A percentile compares a stretch with the other conserved stretches of the same genome.
These are phyloP conservation scores for Cepaea nemoralis DNA, from an alignment of 1,140 invertebrate genomes.

Conservation along the genomic window DNA sequence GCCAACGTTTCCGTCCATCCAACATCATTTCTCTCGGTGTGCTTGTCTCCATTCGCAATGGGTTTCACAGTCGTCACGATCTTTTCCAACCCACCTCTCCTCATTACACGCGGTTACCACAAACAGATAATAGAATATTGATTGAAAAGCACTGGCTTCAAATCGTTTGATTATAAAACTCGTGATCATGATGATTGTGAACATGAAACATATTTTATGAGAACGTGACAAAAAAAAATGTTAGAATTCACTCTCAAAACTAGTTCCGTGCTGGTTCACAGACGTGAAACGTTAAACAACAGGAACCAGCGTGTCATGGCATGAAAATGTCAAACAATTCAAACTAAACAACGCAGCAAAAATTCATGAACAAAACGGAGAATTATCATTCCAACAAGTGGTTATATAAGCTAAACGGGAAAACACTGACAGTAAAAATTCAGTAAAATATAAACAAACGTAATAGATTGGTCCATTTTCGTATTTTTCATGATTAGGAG, in stretches of 20 bases:
- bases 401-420: neutral
- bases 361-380: neutral
- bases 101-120: too few species aligned
- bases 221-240: neutral
- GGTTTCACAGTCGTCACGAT: too few species aligned
- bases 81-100: too few species aligned
- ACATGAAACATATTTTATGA: neutral
- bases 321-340: neutral
- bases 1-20: too few species aligned
- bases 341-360: neutral
- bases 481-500: neutral
- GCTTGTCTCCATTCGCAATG: too few species aligned
- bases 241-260: neutral
- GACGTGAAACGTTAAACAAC: neutral
- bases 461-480: conserved; percentile 7
- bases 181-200: too few species aligned
- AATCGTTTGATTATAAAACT: too few species aligned
- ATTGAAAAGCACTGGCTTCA: too few species aligned
- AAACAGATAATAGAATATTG: too few species aligned
- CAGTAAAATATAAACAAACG: conserved; percentile 2
- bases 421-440: neutral
- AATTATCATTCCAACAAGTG: neutral
- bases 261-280: neutral
- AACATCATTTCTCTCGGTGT: too few species aligned
- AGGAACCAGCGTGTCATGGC: conserved; percentile 4